Conservation (phyloP, 2,113 vertebrate species). For the Anoplopoma fimbria region DNA sequence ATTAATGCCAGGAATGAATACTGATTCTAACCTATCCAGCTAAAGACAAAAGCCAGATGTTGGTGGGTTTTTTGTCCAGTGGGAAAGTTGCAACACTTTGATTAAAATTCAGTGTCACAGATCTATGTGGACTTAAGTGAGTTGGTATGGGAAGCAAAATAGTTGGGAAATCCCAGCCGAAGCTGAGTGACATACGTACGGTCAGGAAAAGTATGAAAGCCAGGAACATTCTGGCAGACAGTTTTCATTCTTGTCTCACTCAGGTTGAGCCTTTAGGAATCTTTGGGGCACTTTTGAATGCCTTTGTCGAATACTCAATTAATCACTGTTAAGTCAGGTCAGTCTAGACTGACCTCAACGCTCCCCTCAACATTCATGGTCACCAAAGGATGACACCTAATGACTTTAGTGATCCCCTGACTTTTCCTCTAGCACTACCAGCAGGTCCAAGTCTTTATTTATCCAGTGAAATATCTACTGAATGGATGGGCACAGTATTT, state of each 20-base stretch:
- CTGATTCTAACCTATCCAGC: background rate
- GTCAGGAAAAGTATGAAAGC: background rate
- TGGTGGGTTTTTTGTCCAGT: background rate
- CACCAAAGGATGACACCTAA: background rate
- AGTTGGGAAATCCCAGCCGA: background rate
- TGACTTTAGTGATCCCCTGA: background rate
- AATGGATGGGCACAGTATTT: background rate
- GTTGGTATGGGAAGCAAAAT: background rate
- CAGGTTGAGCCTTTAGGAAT: background rate
- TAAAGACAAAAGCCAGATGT: background rate
- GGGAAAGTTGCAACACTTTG: background rate
- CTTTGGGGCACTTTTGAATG: background rate
- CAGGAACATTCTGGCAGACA: background rate
- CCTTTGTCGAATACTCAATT: background rate
- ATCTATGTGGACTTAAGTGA: background rate
- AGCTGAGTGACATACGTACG: background rate
- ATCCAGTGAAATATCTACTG: background rate
- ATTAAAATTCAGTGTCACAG: background rate
- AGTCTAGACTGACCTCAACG: background rate
- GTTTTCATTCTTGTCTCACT: background rate
- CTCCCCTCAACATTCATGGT: background rate
- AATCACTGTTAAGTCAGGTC: background rate
- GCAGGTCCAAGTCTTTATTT: background rate
- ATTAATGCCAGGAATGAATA: background rate
- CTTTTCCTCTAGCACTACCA: background rate